These are phyloP conservation scores for Brenthis daphne DNA, from an alignment of 2,888 invertebrate genomes.

Conservation along the genomic window DNA sequence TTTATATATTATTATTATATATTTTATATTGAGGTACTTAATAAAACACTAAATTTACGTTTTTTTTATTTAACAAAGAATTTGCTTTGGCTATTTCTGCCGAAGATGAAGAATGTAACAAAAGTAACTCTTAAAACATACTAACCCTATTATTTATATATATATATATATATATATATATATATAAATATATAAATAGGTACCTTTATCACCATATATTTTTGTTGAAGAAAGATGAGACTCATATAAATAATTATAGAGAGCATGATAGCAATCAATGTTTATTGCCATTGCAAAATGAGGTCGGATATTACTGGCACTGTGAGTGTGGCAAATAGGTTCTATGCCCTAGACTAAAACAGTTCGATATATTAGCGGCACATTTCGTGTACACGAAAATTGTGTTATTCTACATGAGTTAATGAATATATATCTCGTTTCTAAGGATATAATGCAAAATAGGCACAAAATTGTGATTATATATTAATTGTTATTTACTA, in stretches of 20 bases:
- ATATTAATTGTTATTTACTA: not conserved
- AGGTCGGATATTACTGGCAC: constrained; percentile 10
- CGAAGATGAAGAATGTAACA: too few species aligned
- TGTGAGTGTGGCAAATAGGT: constrained; percentile 10
- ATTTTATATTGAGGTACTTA: too few species aligned
- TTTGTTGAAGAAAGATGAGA: not conserved
- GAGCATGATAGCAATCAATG: constrained; percentile 2
- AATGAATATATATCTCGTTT: constrained; percentile 4
- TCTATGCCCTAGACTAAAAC: constrained; percentile 2
- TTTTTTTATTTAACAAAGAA: too few species aligned
- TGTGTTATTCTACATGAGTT: not conserved
- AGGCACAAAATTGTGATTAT: not conserved
- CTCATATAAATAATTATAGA: constrained; percentile 13
- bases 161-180: too few species aligned
- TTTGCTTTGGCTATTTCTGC: too few species aligned
- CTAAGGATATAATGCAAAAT: not conserved
- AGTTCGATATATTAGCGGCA: constrained; percentile 4
- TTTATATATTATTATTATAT: too few species aligned
- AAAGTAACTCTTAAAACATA: too few species aligned
- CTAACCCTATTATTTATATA: too few species aligned
- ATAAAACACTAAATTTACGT: too few species aligned
- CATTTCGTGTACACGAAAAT: constrained; percentile 9
- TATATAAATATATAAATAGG: too few species aligned
- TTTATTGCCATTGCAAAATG: constrained; percentile 10
- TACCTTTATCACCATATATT: too few species aligned